Conservation (phyloP, 2,113 vertebrate genomes). For the Pimephales promelas region DNA sequence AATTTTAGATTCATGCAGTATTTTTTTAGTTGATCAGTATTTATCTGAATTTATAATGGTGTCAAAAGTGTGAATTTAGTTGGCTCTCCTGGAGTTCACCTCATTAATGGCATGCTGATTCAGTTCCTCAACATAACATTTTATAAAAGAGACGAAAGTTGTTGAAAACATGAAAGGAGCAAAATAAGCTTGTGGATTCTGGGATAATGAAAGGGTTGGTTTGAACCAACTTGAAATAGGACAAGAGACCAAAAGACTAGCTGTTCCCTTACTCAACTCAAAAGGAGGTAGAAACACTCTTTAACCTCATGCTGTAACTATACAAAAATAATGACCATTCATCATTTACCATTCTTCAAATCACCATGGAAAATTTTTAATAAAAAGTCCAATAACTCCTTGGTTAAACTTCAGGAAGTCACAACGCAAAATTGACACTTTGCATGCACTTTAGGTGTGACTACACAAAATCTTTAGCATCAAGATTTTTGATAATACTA, state of each 20-base stretch:
- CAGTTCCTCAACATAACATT: not conserved
- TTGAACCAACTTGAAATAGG: not conserved
- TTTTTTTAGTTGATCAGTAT: not conserved
- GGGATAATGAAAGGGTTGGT: not conserved
- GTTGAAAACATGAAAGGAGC: not conserved
- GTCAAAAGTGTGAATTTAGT: not conserved
- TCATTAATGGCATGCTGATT: not conserved
- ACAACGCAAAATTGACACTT: too few species aligned
- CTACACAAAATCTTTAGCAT: too few species aligned
- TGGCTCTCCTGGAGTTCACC: not conserved
- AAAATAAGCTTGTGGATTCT: not conserved
- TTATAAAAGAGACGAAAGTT: not conserved
- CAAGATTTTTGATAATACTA: too few species aligned
- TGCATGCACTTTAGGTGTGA: too few species aligned
- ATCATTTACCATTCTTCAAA: not conserved
- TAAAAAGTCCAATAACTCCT: not conserved
- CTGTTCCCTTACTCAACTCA: not conserved
- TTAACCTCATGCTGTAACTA: not conserved
- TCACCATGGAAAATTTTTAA: not conserved
- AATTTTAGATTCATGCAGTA: conserved; percentile 6
- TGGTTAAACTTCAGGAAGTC: not conserved
- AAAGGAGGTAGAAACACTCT: not conserved
- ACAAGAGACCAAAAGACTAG: not conserved
- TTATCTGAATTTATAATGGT: not conserved
- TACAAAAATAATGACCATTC: not conserved